Percentiles rank a stretch among this genome's conserved stretches.
These are phyloP conservation scores for Streptopelia turtur DNA, from an alignment of 2,797 vertebrate species.

Conservation along the genomic window DNA sequence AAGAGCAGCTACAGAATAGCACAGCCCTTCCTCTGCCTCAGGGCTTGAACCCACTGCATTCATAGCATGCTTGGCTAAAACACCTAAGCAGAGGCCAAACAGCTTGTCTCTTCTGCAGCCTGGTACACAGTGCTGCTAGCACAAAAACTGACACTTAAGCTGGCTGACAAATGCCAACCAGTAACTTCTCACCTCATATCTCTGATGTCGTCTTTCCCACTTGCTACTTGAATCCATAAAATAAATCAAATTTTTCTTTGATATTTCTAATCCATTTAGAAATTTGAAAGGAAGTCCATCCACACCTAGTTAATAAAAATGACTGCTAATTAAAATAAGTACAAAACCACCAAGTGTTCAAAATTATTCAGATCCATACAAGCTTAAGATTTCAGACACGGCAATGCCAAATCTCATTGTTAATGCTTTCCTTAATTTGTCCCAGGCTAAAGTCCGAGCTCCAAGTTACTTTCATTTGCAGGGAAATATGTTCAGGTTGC, in stretches of 20 bases:
- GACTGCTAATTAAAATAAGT: neutral
- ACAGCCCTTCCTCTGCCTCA: neutral
- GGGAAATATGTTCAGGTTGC: neutral
- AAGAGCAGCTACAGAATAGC: neutral
- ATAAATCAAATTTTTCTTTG: constrained; percentile 74
- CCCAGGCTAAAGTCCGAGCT: neutral
- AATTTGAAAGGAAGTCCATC: constrained; percentile 79
- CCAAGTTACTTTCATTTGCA: neutral
- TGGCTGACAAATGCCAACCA: neutral
- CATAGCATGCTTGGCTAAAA: neutral
- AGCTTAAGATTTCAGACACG: neutral
- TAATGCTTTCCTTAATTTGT: neutral
- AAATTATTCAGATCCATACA: neutral
- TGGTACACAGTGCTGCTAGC: neutral
- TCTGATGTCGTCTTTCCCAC: constrained; percentile 80
- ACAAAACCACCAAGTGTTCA: neutral
- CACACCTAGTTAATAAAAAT: constrained; percentile 61
- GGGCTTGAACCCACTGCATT: neutral
- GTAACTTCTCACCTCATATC: constrained; percentile 74
- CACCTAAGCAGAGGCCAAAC: neutral
- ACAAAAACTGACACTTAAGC: neutral
- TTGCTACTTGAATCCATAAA: constrained; percentile 84
- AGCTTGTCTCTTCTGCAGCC: neutral
- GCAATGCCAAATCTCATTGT: neutral
- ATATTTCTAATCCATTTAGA: constrained; percentile 80